phyloP scores from a whole-genome alignment of 1,140 invertebrate species.

The Helicoverpa armigera region DNA sequence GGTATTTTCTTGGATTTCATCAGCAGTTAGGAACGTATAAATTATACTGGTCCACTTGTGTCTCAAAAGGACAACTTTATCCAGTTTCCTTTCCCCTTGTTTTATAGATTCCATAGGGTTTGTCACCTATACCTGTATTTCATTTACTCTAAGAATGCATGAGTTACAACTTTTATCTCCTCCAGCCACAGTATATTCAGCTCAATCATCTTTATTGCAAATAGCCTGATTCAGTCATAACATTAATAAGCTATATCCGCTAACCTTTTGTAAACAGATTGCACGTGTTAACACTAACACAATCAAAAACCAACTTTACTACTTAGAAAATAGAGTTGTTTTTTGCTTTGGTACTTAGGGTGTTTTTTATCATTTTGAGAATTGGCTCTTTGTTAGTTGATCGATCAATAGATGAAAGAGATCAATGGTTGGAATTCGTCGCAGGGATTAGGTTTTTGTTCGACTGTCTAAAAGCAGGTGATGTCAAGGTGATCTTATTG shows the following conservation, averaged over 20 bases:
- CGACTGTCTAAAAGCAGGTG: conserved; percentile 41
- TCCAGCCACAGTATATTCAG: not conserved
- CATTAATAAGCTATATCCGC: conserved; percentile 82
- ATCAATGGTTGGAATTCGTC: conserved; percentile 66
- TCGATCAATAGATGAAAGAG: conserved; percentile 65
- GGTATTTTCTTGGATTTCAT: conserved; percentile 21
- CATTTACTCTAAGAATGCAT: no score
- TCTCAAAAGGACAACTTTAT: no score
- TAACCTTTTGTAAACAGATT: conserved; percentile 72
- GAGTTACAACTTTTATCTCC: no score
- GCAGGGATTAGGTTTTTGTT: conserved; percentile 62
- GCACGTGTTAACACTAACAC: conserved; percentile 68
- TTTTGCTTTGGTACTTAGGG: not conserved
- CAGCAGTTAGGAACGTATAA: no score
- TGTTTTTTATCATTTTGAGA: conserved; percentile 37
- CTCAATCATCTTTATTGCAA: conserved; percentile 77
- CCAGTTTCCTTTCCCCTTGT: no score
- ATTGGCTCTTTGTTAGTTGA: conserved; percentile 52
- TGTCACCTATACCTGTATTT: no score
- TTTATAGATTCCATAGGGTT: no score
- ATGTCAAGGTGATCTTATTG: conserved; percentile 34
- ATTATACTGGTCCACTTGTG: no score
- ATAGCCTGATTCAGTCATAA: conserved; percentile 71
- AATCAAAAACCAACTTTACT: conserved; percentile 54
- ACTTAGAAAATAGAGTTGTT: conserved; percentile 49